Conservation (phyloP, 2,888 invertebrate genomes). For the Adela reaumurella region DNA sequence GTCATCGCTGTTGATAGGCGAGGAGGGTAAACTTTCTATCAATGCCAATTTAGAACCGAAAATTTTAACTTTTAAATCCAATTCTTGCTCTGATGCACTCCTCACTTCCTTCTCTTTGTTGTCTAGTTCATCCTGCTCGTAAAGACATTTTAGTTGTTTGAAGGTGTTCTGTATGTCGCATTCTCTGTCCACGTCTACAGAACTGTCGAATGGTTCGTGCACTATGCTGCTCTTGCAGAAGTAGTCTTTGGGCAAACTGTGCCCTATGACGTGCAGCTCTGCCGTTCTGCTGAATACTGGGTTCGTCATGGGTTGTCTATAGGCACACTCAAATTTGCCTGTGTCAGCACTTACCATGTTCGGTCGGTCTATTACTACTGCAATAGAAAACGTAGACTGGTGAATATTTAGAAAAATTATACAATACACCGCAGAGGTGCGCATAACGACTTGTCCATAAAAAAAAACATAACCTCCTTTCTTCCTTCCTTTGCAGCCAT, state of each 20-base stretch:
- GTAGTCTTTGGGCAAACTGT: conserved; percentile 26
- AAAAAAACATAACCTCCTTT: too few relatives aligned
- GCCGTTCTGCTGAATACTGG: conserved; percentile 23
- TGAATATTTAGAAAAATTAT: conserved; percentile 3
- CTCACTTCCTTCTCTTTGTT: too few relatives aligned
- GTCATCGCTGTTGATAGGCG: too few relatives aligned
- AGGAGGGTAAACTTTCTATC: too few relatives aligned
- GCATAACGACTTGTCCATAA: too few relatives aligned
- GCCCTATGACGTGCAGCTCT: conserved; percentile 29
- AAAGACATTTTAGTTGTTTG: conserved; percentile 22
- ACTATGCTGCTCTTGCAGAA: conserved; percentile 32
- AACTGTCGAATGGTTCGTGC: conserved; percentile 19
- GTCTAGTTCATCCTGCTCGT: conserved; percentile 20
- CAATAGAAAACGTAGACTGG: too few relatives aligned
- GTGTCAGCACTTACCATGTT: conserved; percentile 39
- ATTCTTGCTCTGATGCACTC: too few relatives aligned
- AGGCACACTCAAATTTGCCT: conserved; percentile 59
- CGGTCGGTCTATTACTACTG: conserved; percentile 53
- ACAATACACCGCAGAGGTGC: too few relatives aligned
- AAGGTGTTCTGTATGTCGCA: conserved; percentile 21
- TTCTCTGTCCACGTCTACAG: conserved; percentile 19
- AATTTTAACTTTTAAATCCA: too few relatives aligned
- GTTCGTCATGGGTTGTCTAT: conserved; percentile 32
- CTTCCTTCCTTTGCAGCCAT: too few relatives aligned
- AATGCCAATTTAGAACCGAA: too few relatives aligned